Percentiles rank a stretch among this genome's conserved stretches.
Conservation (phyloP, 2,113 vertebrate species). For the Grallaria varia region DNA sequence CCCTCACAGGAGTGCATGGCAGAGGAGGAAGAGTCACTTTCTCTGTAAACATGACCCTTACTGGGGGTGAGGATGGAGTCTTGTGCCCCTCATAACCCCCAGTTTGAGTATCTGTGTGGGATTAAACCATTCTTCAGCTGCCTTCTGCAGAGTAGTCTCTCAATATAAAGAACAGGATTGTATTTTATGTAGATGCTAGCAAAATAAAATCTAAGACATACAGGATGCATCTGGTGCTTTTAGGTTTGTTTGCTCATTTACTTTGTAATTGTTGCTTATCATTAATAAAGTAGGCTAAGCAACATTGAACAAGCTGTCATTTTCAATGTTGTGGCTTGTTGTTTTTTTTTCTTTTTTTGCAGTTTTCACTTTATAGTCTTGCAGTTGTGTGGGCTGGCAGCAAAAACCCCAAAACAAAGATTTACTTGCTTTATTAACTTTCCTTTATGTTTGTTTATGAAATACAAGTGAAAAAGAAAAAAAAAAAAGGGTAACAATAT, state of each 20-base stretch:
- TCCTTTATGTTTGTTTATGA: neutral
- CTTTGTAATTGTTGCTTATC: neutral
- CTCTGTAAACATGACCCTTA: neutral
- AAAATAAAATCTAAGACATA: neutral
- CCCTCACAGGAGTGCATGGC: fast-evolving
- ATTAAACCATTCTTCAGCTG: neutral
- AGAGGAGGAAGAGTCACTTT: neutral
- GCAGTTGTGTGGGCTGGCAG: neutral
- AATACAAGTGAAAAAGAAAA: neutral
- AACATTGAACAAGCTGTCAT: neutral
- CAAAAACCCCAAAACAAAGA: neutral
- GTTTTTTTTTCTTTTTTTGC: neutral
- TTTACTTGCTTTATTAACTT: neutral
- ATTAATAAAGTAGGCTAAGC: neutral
- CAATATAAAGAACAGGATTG: neutral
- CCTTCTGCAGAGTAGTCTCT: neutral
- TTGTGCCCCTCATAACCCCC: fast-evolving
- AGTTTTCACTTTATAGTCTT: neutral
- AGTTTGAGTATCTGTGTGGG: neutral
- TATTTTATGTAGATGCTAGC: neutral
- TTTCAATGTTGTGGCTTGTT: neutral
- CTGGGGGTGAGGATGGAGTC: neutral
- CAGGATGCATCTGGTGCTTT: neutral
- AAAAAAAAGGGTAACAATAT: neutral
- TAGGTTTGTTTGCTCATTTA: neutral